Conservation (phyloP, 2,113 vertebrate genomes). For the Rhea americana region DNA sequence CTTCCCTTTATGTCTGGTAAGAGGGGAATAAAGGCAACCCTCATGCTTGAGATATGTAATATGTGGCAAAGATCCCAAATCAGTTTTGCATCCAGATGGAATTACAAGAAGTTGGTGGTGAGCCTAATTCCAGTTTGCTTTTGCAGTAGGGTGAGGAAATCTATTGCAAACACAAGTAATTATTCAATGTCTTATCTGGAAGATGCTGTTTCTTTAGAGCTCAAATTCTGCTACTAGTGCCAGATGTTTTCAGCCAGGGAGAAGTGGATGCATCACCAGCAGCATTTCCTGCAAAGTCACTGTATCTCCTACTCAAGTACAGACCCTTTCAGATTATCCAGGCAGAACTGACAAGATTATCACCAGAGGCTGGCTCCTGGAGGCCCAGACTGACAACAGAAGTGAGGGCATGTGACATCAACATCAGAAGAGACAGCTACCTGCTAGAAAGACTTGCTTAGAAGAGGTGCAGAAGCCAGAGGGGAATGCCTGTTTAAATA, state of each 20-base stretch:
- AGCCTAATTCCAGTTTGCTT: not conserved
- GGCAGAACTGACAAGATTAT: constrained; percentile 5
- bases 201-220: not conserved
- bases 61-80: not conserved
- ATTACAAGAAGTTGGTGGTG: not conserved
- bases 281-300: not conserved
- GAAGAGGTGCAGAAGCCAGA: not conserved
- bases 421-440: constrained; percentile 24
- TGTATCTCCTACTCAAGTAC: not conserved
- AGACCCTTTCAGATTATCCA: not conserved
- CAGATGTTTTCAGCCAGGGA: not conserved
- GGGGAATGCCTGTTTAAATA: not conserved
- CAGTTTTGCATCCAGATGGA: not conserved
- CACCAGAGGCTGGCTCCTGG: not conserved
- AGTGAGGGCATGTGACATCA: not conserved
- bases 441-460: constrained; percentile 34
- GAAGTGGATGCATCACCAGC: not conserved
- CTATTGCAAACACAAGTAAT: not conserved
- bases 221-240: rapidly evolving
- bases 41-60: not conserved
- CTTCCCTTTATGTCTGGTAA: not conserved
- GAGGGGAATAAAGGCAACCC: not conserved
- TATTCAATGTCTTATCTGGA: not conserved
- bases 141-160: not conserved
- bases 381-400: constrained; percentile 5